Base-by-base conservation (phyloP, 2,888 invertebrate genomes). In the Eupithecia insigniata region DNA sequence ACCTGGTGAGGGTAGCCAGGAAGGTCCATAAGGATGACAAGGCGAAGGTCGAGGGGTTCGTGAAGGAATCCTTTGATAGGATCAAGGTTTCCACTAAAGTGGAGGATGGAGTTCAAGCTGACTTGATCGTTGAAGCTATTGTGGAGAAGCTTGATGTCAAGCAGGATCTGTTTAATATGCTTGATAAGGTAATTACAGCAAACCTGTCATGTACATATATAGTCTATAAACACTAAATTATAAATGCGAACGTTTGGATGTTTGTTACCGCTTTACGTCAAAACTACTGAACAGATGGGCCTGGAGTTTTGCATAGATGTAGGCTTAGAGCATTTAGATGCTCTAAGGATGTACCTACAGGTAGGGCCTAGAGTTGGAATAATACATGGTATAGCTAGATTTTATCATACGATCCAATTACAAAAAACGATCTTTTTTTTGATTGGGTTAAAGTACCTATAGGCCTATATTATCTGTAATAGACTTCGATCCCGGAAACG, bases 61-160 rank as follows among this genome's bases (percentile, higher is more conserved):
- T 97, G 10, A 84, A 92, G 0, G 95, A 96, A 26, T 94, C 97
- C 0, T 70, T 82, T 67, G 83, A 79, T n/a, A 95, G 96, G 74
- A 90, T 92, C 69, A 90, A 89, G 78, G 86, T 95, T 3, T 94
- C 96, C 0, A 96, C 96, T 0, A 95, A 96, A 82, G 82, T 96
- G 3, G 90, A 92, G 2, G 95, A 95, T 71, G 95, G 96, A 8
- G 97, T 96, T 0, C 91, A 95, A 58, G 81, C 83, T 58, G 97
- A 98, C 88, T 89, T 98, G 73, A 96, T 98, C 4, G 95, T 98
- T 18, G 98, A 98, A 90, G 98, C 98, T 1, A 97, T 98, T 84
- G 96, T 98, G 16, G 98, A 98, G 89, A 98, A 97, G 84, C 91
- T 98, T 74, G 96, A 96, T 68, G 90, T 96, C 0, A 98, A 97